A percentile compares a stretch with the other conserved stretches of the same genome.
phyloP scores from a whole-genome alignment of 2,113 vertebrate species.

The Salvelinus namaycush region DNA sequence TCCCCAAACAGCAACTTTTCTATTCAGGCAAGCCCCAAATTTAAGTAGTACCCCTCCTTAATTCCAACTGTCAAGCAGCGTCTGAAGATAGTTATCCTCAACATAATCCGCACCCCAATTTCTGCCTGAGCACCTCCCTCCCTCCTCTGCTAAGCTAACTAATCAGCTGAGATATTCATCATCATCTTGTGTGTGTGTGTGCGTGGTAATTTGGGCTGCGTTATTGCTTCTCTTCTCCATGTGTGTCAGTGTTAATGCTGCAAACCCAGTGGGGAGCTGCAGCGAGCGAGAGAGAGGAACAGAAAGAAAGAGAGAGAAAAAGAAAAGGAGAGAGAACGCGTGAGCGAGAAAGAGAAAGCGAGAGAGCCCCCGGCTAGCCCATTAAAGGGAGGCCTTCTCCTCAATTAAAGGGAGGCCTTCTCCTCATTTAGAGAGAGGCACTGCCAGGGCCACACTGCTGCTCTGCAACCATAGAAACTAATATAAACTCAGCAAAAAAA shows the following conservation, averaged over 20 bases:
- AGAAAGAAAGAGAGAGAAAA: background rate
- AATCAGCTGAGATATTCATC: conserved; percentile 67
- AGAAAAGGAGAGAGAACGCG: too few relatives aligned
- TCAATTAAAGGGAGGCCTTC: background rate
- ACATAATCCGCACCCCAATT: conserved; percentile 19
- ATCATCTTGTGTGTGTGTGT: conserved; percentile 44
- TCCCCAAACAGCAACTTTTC: too few relatives aligned
- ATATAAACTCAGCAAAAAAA: too few relatives aligned
- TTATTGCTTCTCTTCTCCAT: too few relatives aligned
- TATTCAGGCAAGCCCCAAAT: too few relatives aligned
- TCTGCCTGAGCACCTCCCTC: conserved; percentile 54
- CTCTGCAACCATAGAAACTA: too few relatives aligned
- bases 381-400: conserved; percentile 13
- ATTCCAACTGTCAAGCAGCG: too few relatives aligned
- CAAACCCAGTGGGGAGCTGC: conserved; percentile 17
- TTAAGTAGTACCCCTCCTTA: too few relatives aligned
- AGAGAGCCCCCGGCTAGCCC: conserved; percentile 4
- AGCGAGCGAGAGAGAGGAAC: background rate
- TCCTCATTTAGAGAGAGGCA: conserved; percentile 58
- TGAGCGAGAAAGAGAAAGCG: conserved; percentile 4
- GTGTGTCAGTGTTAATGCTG: conserved; percentile 15
- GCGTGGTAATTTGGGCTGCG: too few relatives aligned
- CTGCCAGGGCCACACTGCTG: conserved; percentile 19
- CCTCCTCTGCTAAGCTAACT: conserved; percentile 51
- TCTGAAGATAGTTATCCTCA: background rate